Conservation (phyloP, 2,113 vertebrate genomes). For the Podiceps cristatus region DNA sequence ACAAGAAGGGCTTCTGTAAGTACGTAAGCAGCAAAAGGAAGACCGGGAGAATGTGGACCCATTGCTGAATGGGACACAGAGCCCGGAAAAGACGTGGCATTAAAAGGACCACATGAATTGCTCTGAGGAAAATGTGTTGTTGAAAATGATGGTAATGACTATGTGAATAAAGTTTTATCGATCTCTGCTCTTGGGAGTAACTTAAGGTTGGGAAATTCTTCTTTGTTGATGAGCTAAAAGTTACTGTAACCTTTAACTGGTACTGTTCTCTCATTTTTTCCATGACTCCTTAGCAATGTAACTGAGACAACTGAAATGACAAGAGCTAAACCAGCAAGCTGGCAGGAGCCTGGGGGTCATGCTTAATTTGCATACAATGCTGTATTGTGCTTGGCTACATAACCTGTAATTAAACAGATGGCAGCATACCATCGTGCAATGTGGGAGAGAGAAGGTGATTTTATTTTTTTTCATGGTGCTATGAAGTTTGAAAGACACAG, state of each 20-base stretch:
- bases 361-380: not conserved
- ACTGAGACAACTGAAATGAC: not conserved
- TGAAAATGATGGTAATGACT: not conserved
- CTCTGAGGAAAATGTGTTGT: not conserved
- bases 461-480: rapidly evolving
- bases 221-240: not conserved
- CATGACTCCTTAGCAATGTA: not conserved
- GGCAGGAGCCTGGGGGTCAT: not conserved
- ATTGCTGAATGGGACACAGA: not conserved
- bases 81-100: not conserved
- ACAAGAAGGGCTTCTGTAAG: not conserved
- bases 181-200: not conserved
- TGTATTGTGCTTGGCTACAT: not conserved
- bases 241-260: not conserved
- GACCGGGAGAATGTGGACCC: not conserved
- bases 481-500: not conserved
- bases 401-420: not conserved
- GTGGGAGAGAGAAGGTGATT: not conserved
- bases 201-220: not conserved
- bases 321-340: not conserved
- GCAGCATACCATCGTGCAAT: not conserved
- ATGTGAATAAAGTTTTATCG: not conserved
- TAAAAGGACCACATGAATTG: not conserved
- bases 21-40: not conserved
- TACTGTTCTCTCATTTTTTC: not conserved